Evolutionary conservation across 2,888 invertebrate species (phyloP).

Genomic region (Blera fallax): DNA sequence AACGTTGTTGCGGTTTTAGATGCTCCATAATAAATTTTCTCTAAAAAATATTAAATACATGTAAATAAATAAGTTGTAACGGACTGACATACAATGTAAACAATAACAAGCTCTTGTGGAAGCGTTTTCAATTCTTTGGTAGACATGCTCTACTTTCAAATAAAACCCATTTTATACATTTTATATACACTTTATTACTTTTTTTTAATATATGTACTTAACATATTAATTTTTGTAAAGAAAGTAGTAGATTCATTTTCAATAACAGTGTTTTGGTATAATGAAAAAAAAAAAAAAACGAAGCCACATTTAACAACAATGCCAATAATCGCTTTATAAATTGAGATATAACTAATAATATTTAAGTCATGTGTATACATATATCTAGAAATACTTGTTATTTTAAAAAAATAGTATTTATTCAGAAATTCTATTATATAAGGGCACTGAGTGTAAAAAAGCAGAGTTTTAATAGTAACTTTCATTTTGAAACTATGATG

Average conservation of each 20-base stretch:
- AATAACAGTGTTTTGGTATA: neutral
- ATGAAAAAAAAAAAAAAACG: neutral
- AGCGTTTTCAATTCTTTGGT: too few relatives aligned
- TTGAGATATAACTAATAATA: neutral
- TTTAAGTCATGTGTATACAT: conserved; percentile 25
- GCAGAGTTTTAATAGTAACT: neutral
- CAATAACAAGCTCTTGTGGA: too few relatives aligned
- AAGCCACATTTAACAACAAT: conserved; percentile 20
- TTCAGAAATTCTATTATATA: neutral
- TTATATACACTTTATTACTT: too few relatives aligned
- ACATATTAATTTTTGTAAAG: neutral
- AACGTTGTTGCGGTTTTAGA: too few relatives aligned
- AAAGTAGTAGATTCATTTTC: neutral
- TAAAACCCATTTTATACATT: too few relatives aligned
- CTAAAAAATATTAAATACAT: too few relatives aligned
- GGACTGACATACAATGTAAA: too few relatives aligned
- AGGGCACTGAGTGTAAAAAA: conserved; percentile 2
- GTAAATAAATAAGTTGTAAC: too few relatives aligned
- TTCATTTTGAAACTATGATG: neutral
- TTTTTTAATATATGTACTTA: neutral
- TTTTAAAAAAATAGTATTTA: conserved; percentile 2
- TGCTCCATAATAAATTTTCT: too few relatives aligned
- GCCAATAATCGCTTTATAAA: neutral
- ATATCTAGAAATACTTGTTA: neutral
- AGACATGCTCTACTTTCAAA: too few relatives aligned